Conservation (phyloP, 2,797 vertebrate species). For the Adrianichthys oophorus region DNA sequence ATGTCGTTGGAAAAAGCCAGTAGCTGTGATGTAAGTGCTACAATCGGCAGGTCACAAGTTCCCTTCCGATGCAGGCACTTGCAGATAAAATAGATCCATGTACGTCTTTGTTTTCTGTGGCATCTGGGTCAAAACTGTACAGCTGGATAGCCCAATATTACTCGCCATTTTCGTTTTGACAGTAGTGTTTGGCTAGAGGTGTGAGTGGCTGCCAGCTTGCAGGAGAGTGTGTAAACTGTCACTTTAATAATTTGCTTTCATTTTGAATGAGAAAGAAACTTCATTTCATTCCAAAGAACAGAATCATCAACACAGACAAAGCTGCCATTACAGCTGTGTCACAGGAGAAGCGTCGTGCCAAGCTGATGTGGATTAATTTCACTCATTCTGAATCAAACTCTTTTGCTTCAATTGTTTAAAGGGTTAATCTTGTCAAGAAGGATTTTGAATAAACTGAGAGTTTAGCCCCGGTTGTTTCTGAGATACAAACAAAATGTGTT, state of each 20-base stretch:
- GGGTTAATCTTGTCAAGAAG: constrained; percentile 60
- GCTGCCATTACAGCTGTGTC: constrained; percentile 6
- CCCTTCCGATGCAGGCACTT: too few relatives aligned
- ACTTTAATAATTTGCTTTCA: constrained; percentile 35
- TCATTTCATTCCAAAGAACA: constrained; percentile 25
- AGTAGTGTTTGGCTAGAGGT: too few relatives aligned
- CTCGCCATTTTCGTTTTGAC: too few relatives aligned
- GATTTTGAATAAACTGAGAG: constrained; percentile 43
- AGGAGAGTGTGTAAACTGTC: neutral
- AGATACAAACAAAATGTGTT: constrained; percentile 48
- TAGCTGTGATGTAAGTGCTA: too few relatives aligned
- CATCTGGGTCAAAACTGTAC: too few relatives aligned
- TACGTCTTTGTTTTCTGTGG: too few relatives aligned
- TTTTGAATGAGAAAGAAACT: neutral
- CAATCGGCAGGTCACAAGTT: too few relatives aligned
- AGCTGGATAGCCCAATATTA: too few relatives aligned
- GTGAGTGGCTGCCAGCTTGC: too few relatives aligned
- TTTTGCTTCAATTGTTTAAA: constrained; percentile 39
- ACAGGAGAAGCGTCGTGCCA: constrained; percentile 10
- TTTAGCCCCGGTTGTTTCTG: constrained; percentile 22
- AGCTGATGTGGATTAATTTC: constrained; percentile 25
- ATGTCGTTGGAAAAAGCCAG: too few relatives aligned
- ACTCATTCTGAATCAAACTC: constrained; percentile 21
- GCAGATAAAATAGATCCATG: too few relatives aligned
- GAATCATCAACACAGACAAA: constrained; percentile 32